phyloP scores from a whole-genome alignment of 2,113 vertebrate genomes.

The Petrocephalus zakoni region DNA sequence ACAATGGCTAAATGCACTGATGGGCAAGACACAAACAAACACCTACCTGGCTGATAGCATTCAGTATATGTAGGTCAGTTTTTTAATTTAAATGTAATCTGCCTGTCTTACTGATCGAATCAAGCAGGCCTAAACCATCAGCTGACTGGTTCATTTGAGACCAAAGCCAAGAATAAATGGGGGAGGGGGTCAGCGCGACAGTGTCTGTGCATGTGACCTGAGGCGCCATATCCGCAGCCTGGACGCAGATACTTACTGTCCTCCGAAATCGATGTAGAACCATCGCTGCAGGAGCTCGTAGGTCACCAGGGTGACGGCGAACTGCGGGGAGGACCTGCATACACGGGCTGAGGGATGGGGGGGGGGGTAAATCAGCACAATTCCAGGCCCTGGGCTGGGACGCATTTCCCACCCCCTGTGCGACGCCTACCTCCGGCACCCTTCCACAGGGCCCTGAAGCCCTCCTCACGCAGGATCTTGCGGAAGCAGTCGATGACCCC shows the following conservation, averaged over 20 bases:
- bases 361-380: background rate
- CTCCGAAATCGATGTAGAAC: slow-evolving; percentile 88
- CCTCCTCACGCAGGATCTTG: slow-evolving; percentile 87
- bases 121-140: background rate
- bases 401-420: background rate
- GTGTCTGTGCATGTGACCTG: background rate
- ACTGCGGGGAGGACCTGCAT: slow-evolving; percentile 89
- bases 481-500: slow-evolving; percentile 88
- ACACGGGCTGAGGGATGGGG: slow-evolving; percentile 72
- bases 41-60: background rate
- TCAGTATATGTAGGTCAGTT: background rate
- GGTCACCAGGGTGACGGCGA: slow-evolving; percentile 90
- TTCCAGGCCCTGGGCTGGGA: background rate
- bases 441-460: slow-evolving; percentile 84
- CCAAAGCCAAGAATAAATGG: background rate
- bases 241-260: slow-evolving; percentile 69
- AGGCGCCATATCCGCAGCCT: background rate
- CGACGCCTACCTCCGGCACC: slow-evolving; percentile 75
- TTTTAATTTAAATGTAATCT: background rate
- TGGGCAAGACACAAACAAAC: background rate
- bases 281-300: slow-evolving; percentile 91
- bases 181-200: background rate
- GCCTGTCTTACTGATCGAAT: background rate
- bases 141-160: background rate
- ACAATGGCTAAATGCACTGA: background rate